A percentile compares a stretch with the other conserved stretches of the same genome.
These are phyloP conservation scores for Dromius quadrimaculatus DNA, from an alignment of 2,888 invertebrate species.

Conservation along the genomic window DNA sequence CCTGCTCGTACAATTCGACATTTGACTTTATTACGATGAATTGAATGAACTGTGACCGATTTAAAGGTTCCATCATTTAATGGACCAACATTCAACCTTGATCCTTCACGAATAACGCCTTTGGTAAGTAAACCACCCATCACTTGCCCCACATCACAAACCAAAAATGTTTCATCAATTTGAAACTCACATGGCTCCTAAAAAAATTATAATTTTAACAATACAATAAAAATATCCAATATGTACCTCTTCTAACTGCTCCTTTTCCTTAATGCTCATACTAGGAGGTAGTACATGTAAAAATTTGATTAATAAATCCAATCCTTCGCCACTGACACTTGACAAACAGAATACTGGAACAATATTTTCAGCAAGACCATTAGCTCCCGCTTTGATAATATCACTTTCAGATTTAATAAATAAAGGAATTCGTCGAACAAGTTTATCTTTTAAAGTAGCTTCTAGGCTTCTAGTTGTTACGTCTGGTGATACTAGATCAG, in stretches of 20 bases:
- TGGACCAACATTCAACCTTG: constrained; percentile 80
- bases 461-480: constrained; percentile 72
- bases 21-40: constrained; percentile 93
- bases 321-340: constrained; percentile 88
- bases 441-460: constrained; percentile 74
- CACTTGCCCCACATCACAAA: constrained; percentile 85
- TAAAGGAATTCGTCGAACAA: constrained; percentile 75
- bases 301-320: constrained; percentile 86
- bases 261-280: constrained; percentile 74
- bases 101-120: constrained; percentile 90
- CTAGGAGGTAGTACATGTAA: constrained; percentile 85
- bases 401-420: constrained; percentile 77
- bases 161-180: constrained; percentile 93
- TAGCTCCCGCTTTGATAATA: constrained; percentile 80
- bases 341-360: constrained; percentile 91
- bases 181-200: constrained; percentile 87
- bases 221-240: not conserved
- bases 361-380: constrained; percentile 73
- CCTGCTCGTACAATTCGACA: constrained; percentile 89
- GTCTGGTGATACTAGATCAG: constrained; percentile 81
- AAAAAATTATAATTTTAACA: constrained; percentile 35
- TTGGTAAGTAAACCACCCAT: constrained; percentile 87
- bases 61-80: constrained; percentile 83
- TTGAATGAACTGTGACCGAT: constrained; percentile 82
- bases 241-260: constrained; percentile 75